Conservation (phyloP, 2,888 invertebrate species). For the Lapara coniferarum region DNA sequence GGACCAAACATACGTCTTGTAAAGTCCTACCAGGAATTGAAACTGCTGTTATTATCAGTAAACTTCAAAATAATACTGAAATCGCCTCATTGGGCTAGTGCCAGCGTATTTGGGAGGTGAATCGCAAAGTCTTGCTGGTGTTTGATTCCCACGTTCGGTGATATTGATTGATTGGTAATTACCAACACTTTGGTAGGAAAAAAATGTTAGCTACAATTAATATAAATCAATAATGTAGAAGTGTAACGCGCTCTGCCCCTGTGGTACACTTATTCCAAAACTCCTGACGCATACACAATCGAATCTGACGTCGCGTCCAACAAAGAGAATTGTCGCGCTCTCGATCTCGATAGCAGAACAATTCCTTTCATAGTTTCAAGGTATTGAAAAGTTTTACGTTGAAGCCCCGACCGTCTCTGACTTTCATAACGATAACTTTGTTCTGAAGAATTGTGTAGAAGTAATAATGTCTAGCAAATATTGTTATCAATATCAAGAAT, state of each 20-base stretch:
- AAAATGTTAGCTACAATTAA: too few species aligned
- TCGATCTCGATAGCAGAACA: slow-evolving; percentile 2
- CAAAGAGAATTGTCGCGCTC: not conserved
- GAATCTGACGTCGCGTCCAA: not conserved
- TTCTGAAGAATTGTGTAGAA: not conserved
- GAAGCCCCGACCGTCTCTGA: not conserved
- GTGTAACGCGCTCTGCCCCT: too few species aligned
- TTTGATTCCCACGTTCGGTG: too few species aligned
- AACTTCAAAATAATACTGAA: too few species aligned
- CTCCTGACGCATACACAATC: not conserved
- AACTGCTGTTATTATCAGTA: too few species aligned
- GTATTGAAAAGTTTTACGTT: slow-evolving; percentile 19
- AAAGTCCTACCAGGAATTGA: not conserved
- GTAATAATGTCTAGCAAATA: not conserved
- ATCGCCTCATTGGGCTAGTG: too few species aligned
- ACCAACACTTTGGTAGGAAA: too few species aligned
- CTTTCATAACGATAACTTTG: slow-evolving; percentile 11
- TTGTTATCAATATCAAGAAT: too few species aligned
- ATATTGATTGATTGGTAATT: too few species aligned
- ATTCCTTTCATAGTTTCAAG: slow-evolving; percentile 4
- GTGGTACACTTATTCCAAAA: not conserved
- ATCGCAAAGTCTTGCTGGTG: too few species aligned
- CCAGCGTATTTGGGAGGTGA: too few species aligned
- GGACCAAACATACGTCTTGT: not conserved
- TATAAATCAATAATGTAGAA: too few species aligned